phyloP scores from a whole-genome alignment of 2,113 vertebrate genomes.

The Rutilus rutilus region DNA sequence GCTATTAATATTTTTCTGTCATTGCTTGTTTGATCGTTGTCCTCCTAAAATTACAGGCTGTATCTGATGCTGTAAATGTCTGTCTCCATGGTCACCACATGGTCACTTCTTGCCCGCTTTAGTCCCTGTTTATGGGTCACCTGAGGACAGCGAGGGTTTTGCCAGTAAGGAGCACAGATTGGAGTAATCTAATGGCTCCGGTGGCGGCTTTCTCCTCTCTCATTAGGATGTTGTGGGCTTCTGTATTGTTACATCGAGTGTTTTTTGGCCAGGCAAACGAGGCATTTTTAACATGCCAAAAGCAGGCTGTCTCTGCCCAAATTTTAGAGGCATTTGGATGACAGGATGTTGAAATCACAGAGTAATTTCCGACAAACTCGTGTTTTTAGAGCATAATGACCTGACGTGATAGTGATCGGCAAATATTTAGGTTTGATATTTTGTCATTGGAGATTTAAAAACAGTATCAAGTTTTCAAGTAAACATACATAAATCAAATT shows the following conservation, averaged over 20 bases:
- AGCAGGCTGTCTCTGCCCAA: conserved; percentile 1
- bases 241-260: neutral
- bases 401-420: neutral
- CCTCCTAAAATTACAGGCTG: neutral
- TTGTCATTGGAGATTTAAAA: neutral
- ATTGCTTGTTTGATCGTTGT: neutral
- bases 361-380: neutral
- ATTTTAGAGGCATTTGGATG: neutral
- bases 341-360: conserved; percentile 25
- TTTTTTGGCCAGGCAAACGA: neutral
- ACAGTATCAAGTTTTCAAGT: neutral
- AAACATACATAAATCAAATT: neutral
- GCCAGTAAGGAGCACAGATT: conserved; percentile 2
- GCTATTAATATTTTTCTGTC: neutral
- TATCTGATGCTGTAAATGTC: conserved; percentile 1
- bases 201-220: neutral
- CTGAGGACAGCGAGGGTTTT: conserved; percentile 18
- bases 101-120: neutral
- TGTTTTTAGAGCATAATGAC: conserved; percentile 6
- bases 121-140: conserved; percentile 27
- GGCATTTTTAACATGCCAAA: neutral
- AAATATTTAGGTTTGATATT: neutral
- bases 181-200: neutral
- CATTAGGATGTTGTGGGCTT: neutral
- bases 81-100: conserved; percentile 1